Percentiles rank a stretch among this genome's conserved stretches.
phyloP scores from a whole-genome alignment of 2,113 vertebrate genomes.

The Anser brachyrhynchus region DNA sequence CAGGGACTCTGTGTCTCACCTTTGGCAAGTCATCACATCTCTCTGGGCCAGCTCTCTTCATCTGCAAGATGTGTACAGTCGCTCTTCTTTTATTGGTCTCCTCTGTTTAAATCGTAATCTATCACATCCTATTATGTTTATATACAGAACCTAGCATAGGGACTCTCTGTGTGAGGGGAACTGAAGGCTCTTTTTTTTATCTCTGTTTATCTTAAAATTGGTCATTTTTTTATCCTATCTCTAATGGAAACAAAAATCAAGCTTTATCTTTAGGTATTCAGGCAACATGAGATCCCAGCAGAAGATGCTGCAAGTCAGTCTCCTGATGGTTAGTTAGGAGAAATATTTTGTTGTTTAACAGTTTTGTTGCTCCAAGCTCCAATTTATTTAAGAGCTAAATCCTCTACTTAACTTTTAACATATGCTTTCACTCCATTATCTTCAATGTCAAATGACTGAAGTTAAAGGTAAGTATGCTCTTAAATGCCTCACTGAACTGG shows the following conservation, averaged over 20 bases:
- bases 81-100: neutral
- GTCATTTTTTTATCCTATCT: constrained; percentile 12
- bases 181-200: neutral
- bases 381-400: constrained; percentile 50
- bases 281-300: neutral
- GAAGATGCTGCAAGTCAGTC: constrained; percentile 28
- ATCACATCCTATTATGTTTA: neutral
- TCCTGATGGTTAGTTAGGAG: constrained; percentile 47
- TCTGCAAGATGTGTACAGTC: neutral
- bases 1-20: neutral
- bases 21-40: neutral
- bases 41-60: neutral
- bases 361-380: constrained; percentile 48
- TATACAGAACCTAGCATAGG: neutral
- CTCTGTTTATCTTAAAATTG: neutral
- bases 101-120: neutral
- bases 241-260: neutral
- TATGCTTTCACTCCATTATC: constrained; percentile 45
- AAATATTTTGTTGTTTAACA: constrained; percentile 54
- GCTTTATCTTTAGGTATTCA: neutral
- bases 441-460: neutral
- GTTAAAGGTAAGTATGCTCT: constrained; percentile 38
- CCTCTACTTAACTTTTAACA: constrained; percentile 54
- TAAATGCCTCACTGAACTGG: neutral
- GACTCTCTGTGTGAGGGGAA: accelerated